These are phyloP conservation scores for Notamacropus eugenii DNA, from an alignment of 2,797 vertebrate genomes.

Conservation along the genomic window DNA sequence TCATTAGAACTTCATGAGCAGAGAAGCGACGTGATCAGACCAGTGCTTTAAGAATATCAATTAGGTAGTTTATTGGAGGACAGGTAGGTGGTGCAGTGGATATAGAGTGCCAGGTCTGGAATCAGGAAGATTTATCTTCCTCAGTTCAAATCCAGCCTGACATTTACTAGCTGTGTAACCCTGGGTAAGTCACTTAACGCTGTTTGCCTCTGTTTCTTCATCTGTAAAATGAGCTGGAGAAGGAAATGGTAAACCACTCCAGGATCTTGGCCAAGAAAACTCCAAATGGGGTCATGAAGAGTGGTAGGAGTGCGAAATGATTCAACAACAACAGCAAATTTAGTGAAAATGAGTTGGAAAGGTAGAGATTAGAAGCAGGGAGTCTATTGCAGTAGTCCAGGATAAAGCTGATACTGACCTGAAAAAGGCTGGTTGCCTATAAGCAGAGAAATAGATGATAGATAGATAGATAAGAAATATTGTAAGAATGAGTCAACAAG, in stretches of 20 bases:
- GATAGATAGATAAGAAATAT: background rate
- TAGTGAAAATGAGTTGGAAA: background rate
- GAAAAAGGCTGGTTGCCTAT: background rate
- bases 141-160: background rate
- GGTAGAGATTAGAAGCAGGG: background rate
- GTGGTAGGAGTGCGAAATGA: background rate
- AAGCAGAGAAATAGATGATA: background rate
- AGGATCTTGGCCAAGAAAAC: background rate
- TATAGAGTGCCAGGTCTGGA: background rate
- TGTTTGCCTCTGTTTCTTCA: background rate
- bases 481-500: background rate
- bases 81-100: background rate
- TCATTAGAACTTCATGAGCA: background rate
- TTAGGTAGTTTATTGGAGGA: background rate
- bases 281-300: background rate
- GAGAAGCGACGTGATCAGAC: background rate
- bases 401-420: background rate
- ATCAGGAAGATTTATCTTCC: background rate
- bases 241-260: background rate
- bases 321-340: background rate
- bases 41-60: background rate
- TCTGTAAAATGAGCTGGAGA: background rate
- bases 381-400: background rate
- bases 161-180: background rate
- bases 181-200: background rate